Evolutionary conservation across 2,113 vertebrate genomes (phyloP), one percentile per base, ranked within the genome.

Genomic region (Regulus satrapa): DNA sequence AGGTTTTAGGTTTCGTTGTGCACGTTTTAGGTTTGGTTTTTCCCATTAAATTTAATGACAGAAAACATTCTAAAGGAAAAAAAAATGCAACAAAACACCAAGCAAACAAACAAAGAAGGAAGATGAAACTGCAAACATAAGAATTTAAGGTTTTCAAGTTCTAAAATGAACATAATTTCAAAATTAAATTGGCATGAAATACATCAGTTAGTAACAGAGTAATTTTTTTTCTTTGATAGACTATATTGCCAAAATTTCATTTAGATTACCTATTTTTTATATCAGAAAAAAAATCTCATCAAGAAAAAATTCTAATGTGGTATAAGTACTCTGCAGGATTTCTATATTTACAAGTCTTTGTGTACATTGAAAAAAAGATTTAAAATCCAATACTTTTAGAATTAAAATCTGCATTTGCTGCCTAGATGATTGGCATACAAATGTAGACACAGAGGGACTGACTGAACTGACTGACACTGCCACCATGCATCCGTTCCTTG

Each of bases 391-490:
- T 63, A 66, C 6, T 66, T 51, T 69, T 26, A 55, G 69, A 92
- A 88, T 80, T 79, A 59, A 54, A 89, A 81, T 78, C 36, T 94
- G 18, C 43, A 49, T 89, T 88, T 74, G 17, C 66, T 81, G 29
- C 59, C 59, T 58, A 43, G 18, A 21, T 58, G 79, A 86, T 13
- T 91, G 91, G 71, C 73, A 59, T 36, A 59, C 31, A 78, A 9
- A 31, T 36, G 56, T 18, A 68, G n/a, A 80, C 25, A 43, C 32
- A 69, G 32, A 75, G 56, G 12, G 5, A 20, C 41, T 88, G 67
- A 46, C 72, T 77, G 48, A 84, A 67, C 48, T 85, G 89, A 85
- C 52, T 89, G 94, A 87, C 69, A 52, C 10, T 41, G n/a, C 76
- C 56, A 81, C 51, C n/a, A 32, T 31, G 38, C 18, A 41, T n/a